A percentile compares a stretch with the other conserved stretches of the same genome.
These are phyloP conservation scores for Scaptomyza flava DNA, from an alignment of 2,888 invertebrate species.

Conservation along the genomic window DNA sequence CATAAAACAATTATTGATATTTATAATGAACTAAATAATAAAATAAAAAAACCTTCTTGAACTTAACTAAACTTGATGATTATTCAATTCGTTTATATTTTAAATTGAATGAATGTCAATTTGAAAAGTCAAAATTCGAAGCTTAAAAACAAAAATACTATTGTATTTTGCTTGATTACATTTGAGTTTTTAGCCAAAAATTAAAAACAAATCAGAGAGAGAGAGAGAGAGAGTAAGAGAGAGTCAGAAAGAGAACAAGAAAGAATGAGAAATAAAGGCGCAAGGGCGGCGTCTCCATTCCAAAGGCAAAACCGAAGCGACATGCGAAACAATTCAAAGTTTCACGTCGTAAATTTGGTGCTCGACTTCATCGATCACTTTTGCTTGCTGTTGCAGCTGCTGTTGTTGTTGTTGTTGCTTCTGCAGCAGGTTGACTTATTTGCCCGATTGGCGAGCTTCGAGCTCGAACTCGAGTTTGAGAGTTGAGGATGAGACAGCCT, in stretches of 20 bases:
- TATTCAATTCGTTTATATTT: too few species aligned
- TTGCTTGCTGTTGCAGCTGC: slow-evolving; percentile 44
- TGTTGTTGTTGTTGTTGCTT: slow-evolving; percentile 33
- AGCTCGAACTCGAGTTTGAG: slow-evolving; percentile 5
- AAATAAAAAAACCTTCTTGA: too few species aligned
- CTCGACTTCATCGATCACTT: slow-evolving; percentile 84
- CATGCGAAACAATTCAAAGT: slow-evolving; percentile 82
- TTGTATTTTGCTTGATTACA: too few species aligned
- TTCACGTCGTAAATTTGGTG: slow-evolving; percentile 83
- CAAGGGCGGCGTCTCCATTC: slow-evolving; percentile 26
- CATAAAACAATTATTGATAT: too few species aligned
- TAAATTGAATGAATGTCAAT: too few species aligned
- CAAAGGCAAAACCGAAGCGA: slow-evolving; percentile 76
- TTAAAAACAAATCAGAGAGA: not conserved
- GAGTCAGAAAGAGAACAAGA: not conserved
- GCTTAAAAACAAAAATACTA: too few species aligned
- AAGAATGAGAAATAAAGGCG: not conserved
- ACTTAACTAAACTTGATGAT: too few species aligned
- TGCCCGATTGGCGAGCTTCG: slow-evolving; percentile 50
- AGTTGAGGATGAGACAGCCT: slow-evolving; percentile 36
- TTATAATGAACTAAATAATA: too few species aligned
- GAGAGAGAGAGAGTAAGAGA: not conserved
- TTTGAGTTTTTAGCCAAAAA: too few species aligned
- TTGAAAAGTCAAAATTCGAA: too few species aligned
- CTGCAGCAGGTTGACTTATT: slow-evolving; percentile 65